These are phyloP conservation scores for Harpegnathos saltator DNA, from an alignment of 1,140 invertebrate species.

Conservation along the genomic window DNA sequence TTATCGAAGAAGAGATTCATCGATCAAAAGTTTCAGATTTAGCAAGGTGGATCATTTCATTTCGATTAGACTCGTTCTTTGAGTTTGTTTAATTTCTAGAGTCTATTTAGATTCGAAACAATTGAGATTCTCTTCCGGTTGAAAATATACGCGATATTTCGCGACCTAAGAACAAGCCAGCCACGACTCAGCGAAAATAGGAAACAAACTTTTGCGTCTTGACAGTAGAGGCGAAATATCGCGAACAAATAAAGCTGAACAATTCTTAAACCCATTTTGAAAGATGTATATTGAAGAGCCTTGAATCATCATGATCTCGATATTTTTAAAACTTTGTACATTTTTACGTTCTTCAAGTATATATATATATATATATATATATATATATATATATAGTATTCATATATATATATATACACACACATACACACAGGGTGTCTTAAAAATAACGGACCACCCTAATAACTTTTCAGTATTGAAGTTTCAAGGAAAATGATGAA, in stretches of 20 bases:
- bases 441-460: no score
- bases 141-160: conserved; percentile 31
- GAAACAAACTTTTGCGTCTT: background rate
- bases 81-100: background rate
- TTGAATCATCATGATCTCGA: background rate
- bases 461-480: no score
- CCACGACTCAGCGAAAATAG: conserved; percentile 69
- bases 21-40: conserved; percentile 11
- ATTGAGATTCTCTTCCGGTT: background rate
- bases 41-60: conserved; percentile 5
- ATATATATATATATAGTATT: no score
- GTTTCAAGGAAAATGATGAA: no score
- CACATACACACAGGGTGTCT: no score
- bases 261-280: background rate
- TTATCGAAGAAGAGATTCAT: conserved; percentile 10
- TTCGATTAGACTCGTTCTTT: background rate
- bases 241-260: background rate
- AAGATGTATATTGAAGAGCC: background rate
- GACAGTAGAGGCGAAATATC: background rate
- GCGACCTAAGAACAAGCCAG: conserved; percentile 70
- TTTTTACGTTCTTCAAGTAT: background rate
- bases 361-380: no score
- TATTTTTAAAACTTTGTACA: background rate
- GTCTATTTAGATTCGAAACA: background rate
- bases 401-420: no score